A percentile compares a stretch with the other conserved stretches of the same genome.
Evolutionary conservation across 2,113 vertebrate species (phyloP).

Genomic region (Sebastes schlegelii): DNA sequence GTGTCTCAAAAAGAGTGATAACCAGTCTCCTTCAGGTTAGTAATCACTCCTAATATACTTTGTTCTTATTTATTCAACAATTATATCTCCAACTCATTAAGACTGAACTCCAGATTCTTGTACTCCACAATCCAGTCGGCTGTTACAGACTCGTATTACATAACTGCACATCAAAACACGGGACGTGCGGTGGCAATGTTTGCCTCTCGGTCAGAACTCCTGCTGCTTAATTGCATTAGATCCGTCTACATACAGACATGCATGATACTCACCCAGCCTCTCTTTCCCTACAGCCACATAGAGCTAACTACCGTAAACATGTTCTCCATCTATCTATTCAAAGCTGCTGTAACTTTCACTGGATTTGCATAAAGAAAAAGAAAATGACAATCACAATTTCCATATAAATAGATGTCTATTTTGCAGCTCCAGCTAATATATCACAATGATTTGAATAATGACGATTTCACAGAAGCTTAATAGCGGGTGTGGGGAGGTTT

Average conservation of each 20-base stretch:
- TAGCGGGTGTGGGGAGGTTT: background rate
- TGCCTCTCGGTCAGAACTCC: constrained; percentile 18
- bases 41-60: constrained; percentile 1
- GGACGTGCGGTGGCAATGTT: background rate
- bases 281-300: background rate
- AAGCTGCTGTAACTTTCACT: background rate
- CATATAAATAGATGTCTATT: background rate
- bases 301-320: background rate
- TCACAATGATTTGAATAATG: background rate
- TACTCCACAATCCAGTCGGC: background rate
- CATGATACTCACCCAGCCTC: background rate
- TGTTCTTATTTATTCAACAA: constrained; percentile 4
- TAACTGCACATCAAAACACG: constrained; percentile 22
- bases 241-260: constrained; percentile 21
- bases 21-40: constrained; percentile 1
- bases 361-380: background rate
- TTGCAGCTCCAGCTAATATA: background rate
- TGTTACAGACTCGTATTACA: constrained; percentile 10
- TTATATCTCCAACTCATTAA: constrained; percentile 17
- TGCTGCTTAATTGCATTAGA: constrained; percentile 49
- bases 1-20: background rate
- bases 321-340: background rate
- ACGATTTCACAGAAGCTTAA: constrained; percentile 1
- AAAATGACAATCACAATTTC: background rate
- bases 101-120: background rate